These are phyloP conservation scores for Pipistrellus nathusii DNA, from an alignment of 2,797 vertebrate species.

Conservation along the genomic window DNA sequence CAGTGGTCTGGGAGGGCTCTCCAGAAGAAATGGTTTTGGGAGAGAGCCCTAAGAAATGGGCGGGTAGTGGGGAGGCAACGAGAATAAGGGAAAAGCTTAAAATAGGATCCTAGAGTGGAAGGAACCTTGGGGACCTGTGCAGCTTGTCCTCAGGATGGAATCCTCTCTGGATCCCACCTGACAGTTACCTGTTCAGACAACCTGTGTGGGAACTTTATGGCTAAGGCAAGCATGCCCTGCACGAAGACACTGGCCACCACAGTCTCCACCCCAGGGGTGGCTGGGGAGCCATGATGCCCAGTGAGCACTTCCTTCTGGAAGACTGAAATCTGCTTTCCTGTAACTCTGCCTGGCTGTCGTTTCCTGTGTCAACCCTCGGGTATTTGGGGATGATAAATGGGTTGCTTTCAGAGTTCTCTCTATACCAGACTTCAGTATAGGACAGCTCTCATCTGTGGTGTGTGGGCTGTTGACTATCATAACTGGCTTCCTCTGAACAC, in stretches of 20 bases:
- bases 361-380: neutral
- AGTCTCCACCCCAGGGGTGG: rapidly evolving
- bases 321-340: neutral
- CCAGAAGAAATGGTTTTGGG: neutral
- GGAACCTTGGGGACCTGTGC: neutral
- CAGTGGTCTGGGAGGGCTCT: neutral
- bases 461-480: neutral
- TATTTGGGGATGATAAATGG: neutral
- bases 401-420: neutral
- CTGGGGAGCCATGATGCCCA: rapidly evolving
- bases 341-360: neutral
- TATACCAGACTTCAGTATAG: neutral
- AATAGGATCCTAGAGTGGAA: neutral
- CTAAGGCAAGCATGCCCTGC: rapidly evolving
- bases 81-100: neutral
- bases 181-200: no score
- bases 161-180: neutral
- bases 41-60: neutral
- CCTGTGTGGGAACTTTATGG: neutral
- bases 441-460: neutral
- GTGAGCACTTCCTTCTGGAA: neutral
- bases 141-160: neutral
- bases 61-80: neutral
- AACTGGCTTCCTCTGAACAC: neutral
- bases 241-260: rapidly evolving